These are phyloP conservation scores for Panthera tigris DNA, from an alignment of 2,113 vertebrate species.

Conservation along the genomic window DNA sequence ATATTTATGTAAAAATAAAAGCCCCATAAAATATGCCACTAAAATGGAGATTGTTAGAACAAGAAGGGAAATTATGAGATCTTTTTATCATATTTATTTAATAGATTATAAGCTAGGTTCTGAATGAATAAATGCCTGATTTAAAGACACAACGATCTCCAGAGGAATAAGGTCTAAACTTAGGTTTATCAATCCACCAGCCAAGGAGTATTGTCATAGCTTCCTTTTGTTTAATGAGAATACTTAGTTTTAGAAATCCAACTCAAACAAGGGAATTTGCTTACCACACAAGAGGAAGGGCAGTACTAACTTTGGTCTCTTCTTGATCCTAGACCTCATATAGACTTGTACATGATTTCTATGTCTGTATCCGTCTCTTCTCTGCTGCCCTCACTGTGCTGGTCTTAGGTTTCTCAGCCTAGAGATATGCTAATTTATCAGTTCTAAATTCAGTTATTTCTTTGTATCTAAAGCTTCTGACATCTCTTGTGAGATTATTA, in stretches of 20 bases:
- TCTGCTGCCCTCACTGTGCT: not conserved
- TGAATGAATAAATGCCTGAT: not conserved
- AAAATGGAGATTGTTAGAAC: not conserved
- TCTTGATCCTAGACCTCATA: not conserved
- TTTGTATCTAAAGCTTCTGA: not conserved
- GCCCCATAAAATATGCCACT: not conserved
- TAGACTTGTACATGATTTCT: not conserved
- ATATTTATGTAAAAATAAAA: not conserved
- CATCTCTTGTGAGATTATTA: not conserved
- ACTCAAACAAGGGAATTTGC: not conserved
- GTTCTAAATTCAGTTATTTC: not conserved
- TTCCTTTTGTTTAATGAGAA: not conserved
- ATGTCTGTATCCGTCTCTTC: not conserved
- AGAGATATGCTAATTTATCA: not conserved
- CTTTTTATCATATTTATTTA: not conserved
- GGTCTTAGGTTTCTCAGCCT: not conserved
- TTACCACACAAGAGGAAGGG: not conserved
- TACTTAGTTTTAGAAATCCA: not conserved
- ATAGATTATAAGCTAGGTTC: not conserved
- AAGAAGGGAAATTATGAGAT: not conserved
- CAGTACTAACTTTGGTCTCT: not conserved
- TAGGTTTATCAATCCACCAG: not conserved
- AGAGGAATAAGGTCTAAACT: not conserved
- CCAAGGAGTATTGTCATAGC: not conserved
- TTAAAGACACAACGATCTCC: not conserved